Base-by-base conservation (phyloP, 2,888 invertebrate genomes). In the Mythimna impura region DNA sequence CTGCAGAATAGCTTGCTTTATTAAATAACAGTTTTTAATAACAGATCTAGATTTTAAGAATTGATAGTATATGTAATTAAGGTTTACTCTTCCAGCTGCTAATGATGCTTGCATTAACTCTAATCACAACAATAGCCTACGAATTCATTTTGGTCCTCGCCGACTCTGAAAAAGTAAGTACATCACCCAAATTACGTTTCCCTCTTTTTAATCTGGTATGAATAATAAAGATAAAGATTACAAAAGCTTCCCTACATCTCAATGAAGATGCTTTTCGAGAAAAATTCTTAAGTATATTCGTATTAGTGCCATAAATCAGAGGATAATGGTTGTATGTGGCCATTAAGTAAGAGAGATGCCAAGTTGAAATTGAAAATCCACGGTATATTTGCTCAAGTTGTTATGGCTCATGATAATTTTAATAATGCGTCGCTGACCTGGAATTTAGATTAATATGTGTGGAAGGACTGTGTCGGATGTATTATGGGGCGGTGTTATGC, bases 91-190 rank as follows among this genome's bases (percentile, higher is more conserved):
- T 91, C 58, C 89, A 94, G 94, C 73, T 92, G 20, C 55, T 91
- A 12, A 0, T 92, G 14, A 84, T 93, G 68, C 65, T 92, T 6
- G 80, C 84, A 12, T 73, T 87, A 0, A 86, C 89, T 20, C 78
- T 92, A 34, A 72, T 91, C 2, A 91, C 91, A 9, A 90, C 90
- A 4, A 78, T 92, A 0, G 76, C 86, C 3, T 93, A 91, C 73
- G 86, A 89, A 3, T 88, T 91, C 22, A 70, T 87, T 4, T 60
- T 90, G 4, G 82, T 90, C 30, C 62, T 92, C 30, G 75, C 88
- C 0, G 86, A 87, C 30, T 63, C 83, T 1, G 73, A 86, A 50
- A 84, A 65, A 76, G 92, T 92, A 83, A 86, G 87, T 80, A 66
- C 9, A 22, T 12, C 61, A 30, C 34, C 30, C 67, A 58, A 69